These are phyloP conservation scores for Lasioglossum baleicum DNA, from an alignment of 1,140 invertebrate species.

Conservation along the genomic window DNA sequence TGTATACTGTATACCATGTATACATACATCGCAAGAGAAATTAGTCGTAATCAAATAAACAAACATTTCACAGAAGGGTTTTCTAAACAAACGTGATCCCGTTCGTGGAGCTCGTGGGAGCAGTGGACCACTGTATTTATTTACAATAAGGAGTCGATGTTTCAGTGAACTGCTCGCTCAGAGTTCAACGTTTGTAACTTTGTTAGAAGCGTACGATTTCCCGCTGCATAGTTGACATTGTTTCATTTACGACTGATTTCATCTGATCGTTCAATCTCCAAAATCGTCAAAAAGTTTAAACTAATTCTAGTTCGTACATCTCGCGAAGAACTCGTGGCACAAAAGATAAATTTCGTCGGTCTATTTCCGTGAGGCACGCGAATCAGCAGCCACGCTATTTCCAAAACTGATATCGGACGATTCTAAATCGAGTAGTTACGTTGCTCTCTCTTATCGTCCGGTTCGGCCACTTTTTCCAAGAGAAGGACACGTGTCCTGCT, in stretches of 20 bases:
- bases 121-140: conserved; percentile 6
- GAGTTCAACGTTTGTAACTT: not conserved
- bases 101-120: not conserved
- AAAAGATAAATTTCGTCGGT: too few species aligned
- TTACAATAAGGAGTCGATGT: conserved; percentile 25
- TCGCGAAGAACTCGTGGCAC: too few species aligned
- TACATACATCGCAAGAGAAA: conserved; percentile 14
- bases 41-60: conserved; percentile 20
- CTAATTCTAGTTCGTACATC: too few species aligned
- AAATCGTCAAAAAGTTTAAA: too few species aligned
- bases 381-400: not conserved
- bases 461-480: conserved; percentile 59
- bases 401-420: not conserved
- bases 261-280: too few species aligned
- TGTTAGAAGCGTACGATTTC: not conserved
- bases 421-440: not conserved
- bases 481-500: conserved; percentile 49
- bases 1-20: too few species aligned
- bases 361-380: not conserved
- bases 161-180: not conserved
- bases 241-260: too few species aligned
- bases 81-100: conserved; percentile 8
- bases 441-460: conserved; percentile 15
- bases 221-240: not conserved
- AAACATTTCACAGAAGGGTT: not conserved